phyloP scores from a whole-genome alignment of 2,113 vertebrate genomes.

The Alligator sinensis region DNA sequence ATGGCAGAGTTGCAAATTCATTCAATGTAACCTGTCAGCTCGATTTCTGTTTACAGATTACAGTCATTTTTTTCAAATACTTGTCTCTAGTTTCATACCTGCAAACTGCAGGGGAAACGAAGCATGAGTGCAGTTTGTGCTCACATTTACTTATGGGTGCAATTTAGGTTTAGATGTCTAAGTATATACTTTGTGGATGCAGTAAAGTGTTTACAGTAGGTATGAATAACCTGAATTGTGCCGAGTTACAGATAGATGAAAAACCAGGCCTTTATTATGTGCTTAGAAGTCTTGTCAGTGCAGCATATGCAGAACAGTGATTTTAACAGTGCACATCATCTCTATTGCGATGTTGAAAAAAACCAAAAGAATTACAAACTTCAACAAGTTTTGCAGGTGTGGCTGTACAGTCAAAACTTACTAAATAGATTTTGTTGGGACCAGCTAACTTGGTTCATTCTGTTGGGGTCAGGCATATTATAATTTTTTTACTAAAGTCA shows the following conservation, averaged over 20 bases:
- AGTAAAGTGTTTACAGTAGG: constrained; percentile 1
- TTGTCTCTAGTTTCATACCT: constrained; percentile 1
- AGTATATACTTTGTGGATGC: not conserved
- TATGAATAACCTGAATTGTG: not conserved
- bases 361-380: not conserved
- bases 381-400: not conserved
- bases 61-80: constrained; percentile 39
- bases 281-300: not conserved
- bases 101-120: not conserved
- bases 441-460: constrained; percentile 53
- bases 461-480: not conserved
- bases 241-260: constrained; percentile 8
- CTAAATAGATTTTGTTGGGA: constrained; percentile 5
- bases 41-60: constrained; percentile 38
- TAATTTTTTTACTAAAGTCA: constrained; percentile 1
- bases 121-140: not conserved
- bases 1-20: not conserved
- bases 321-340: not conserved
- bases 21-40: constrained; percentile 42
- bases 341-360: not conserved
- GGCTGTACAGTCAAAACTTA: not conserved
- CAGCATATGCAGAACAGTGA: not conserved
- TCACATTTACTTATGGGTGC: not conserved
- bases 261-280: not conserved
- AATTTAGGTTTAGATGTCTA: not conserved